Base-by-base conservation (phyloP, 2,113 vertebrate species). In the Chlorodrepanis virens region DNA sequence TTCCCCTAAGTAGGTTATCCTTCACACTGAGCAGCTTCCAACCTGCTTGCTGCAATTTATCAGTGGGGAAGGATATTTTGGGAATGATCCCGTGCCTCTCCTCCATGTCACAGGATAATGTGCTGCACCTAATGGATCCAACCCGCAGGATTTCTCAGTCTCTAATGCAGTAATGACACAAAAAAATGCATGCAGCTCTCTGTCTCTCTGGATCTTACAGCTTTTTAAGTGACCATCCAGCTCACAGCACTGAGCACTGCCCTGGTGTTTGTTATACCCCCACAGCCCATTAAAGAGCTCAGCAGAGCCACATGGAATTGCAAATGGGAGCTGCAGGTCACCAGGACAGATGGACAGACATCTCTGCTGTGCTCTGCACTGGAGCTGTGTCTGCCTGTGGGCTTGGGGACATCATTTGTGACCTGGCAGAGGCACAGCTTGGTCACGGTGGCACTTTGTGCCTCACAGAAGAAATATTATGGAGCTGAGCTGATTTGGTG, bases 1-100 rank as follows among this genome's bases (percentile, higher is more conserved):
- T 24, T 94, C 53, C 12, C 81, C 83, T 90, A 96, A 94, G 91
- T 92, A 94, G 95, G 94, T 95, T 96, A 94, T 87, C 83, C 87
- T 91, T 91, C 94, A 93, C 0, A 17, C 94, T 87, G 93, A 0
- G 6, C 47, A 49, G 87, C 83, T 89, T 49, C 78, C 87, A 82
- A 84, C 93, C 61, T 63, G 68, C 83, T 71, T 3, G 6, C 83
- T 95, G 91, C 63, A 82, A 72, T 93, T 92, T 92, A 79, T 94
- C 81, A 71, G 61, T 75, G 20, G 77, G 83, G 65, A 95, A 76
- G 49, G 87, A 72, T 93, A 91, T 95, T 94, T 89, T 81, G 89
- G 89, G 93, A 94, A 71, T 22, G 60, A 69, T 84, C 44, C 87
- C 2, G 0, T 64, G 81, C 40, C 83, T 89, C 83, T 82, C 49